Evolutionary conservation across 2,888 invertebrate genomes (phyloP).

Genomic region (Timema cristinae): DNA sequence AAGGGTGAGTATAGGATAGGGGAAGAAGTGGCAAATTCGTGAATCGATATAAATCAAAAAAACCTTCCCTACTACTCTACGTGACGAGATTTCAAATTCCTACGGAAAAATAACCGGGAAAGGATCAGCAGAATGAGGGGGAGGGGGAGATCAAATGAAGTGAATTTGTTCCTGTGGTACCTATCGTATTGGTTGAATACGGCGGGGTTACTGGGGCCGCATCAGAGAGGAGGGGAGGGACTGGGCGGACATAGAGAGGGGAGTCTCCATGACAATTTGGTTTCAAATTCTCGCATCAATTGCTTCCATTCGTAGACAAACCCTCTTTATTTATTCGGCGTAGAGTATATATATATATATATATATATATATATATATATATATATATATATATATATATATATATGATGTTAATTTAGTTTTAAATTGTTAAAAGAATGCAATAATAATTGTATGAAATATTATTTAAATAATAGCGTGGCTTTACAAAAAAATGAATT

Average conservation of each 20-base stretch:
- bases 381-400: no score
- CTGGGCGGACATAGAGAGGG: background rate
- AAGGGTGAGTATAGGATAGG: background rate
- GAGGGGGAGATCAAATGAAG: conserved; percentile 7
- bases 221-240: background rate
- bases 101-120: background rate
- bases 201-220: background rate
- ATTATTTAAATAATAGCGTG: no score
- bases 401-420: no score
- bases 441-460: no score
- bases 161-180: conserved; percentile 3
- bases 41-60: conserved; percentile 14
- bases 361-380: no score
- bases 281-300: background rate
- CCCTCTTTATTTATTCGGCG: no score
- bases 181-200: background rate
- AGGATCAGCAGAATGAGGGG: background rate
- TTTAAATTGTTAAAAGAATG: no score
- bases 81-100: conserved; percentile 11
- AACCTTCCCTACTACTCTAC: background rate
- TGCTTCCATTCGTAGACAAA: no score
- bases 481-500: no score
- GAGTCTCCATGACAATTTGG: background rate
- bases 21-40: background rate
- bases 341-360: no score